These are phyloP conservation scores for Syrphus vitripennis DNA, from an alignment of 2,888 invertebrate species.

Conservation along the genomic window DNA sequence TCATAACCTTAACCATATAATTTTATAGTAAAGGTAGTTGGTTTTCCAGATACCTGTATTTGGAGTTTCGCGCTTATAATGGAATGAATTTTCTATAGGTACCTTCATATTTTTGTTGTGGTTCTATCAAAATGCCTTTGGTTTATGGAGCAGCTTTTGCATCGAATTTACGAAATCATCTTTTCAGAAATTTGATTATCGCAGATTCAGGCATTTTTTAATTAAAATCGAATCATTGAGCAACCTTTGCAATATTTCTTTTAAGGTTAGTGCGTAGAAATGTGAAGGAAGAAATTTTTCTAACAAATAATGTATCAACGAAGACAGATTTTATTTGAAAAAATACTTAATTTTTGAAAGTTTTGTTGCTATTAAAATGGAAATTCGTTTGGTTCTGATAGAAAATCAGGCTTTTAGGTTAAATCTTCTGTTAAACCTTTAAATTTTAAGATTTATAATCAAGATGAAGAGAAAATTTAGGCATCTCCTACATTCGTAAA, in stretches of 20 bases:
- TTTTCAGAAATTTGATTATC: background rate
- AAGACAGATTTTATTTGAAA: too few species aligned
- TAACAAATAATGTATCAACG: too few species aligned
- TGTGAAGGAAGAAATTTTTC: too few species aligned
- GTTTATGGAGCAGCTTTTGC: background rate
- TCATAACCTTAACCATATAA: slow-evolving; percentile 11
- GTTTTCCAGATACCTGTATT: background rate
- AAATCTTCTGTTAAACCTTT: too few species aligned
- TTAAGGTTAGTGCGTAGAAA: too few species aligned
- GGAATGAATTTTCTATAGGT: background rate
- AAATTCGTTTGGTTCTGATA: too few species aligned
- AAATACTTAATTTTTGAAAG: too few species aligned
- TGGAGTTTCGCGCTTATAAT: background rate
- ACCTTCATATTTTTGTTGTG: background rate
- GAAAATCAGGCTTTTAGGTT: too few species aligned
- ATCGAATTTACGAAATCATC: slow-evolving; percentile 6
- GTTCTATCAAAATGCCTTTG: background rate
- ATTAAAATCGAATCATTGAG: background rate
- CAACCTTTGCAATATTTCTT: background rate
- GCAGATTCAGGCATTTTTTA: background rate
- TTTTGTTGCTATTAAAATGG: too few species aligned
- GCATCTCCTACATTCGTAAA: too few species aligned
- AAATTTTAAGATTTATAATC: too few species aligned
- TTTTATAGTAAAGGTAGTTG: background rate
- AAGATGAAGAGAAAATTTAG: too few species aligned